Percentiles rank a stretch among this genome's conserved stretches.
Evolutionary conservation across 2,888 invertebrate species (phyloP).

Genomic region (Terebella lapidaria): DNA sequence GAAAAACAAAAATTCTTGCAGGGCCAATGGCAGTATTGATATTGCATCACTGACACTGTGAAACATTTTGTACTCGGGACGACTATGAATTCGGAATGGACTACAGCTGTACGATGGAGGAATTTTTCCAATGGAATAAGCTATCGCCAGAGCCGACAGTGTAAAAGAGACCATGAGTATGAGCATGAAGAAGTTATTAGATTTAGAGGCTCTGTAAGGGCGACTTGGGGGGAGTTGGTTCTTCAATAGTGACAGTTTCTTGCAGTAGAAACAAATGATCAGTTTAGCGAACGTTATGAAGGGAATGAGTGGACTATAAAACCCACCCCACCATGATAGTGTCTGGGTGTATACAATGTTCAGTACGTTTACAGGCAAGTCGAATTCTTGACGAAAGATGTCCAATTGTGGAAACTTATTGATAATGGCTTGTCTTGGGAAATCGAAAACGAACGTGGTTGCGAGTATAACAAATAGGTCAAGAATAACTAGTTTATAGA

Average conservation of each 20-base stretch:
- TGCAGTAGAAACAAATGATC: slow-evolving; percentile 75
- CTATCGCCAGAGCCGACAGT: slow-evolving; percentile 65
- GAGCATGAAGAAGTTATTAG: slow-evolving; percentile 79
- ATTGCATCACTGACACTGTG: neutral
- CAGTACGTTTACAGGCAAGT: slow-evolving; percentile 75
- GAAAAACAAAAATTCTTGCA: too few relatives aligned
- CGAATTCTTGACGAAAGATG: slow-evolving; percentile 60
- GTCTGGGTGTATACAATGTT: slow-evolving; percentile 83
- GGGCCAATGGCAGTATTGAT: too few relatives aligned
- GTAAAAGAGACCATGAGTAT: slow-evolving; percentile 72
- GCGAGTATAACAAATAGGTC: slow-evolving; percentile 68
- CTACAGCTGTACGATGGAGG: slow-evolving; percentile 62
- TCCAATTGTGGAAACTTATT: neutral
- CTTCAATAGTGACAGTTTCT: slow-evolving; percentile 66
- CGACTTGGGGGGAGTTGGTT: slow-evolving; percentile 71
- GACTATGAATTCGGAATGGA: slow-evolving; percentile 65
- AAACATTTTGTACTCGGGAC: neutral
- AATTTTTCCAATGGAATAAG: slow-evolving; percentile 64
- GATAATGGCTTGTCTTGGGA: neutral
- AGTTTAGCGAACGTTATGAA: slow-evolving; percentile 67
- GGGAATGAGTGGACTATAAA: slow-evolving; percentile 76
- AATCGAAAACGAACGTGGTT: slow-evolving; percentile 68
- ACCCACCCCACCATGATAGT: slow-evolving; percentile 76
- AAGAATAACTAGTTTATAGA: slow-evolving; percentile 74
- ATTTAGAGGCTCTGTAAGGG: slow-evolving; percentile 74